Percentiles rank a stretch among this genome's conserved stretches.
Evolutionary conservation across 1,140 invertebrate genomes (phyloP).

Genomic region (Amyelois transitella): DNA sequence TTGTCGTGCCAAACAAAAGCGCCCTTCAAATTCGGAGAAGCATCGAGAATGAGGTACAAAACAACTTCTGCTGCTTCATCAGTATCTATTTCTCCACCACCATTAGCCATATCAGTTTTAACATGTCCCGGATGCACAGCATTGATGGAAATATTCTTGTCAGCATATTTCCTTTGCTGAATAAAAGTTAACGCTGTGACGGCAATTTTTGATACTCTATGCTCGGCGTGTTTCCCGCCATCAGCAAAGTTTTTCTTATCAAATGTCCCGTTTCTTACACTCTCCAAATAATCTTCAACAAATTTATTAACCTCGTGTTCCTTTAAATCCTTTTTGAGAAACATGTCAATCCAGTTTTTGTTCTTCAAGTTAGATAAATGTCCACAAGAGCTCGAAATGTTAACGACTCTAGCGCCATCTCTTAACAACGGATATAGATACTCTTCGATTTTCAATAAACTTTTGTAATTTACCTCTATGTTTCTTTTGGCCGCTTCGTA

Average conservation of each 20-base stretch:
- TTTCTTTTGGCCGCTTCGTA: constrained; percentile 81
- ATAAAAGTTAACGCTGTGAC: constrained; percentile 78
- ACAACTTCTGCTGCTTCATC: constrained; percentile 45
- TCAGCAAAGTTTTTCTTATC: constrained; percentile 74
- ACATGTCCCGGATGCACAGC: constrained; percentile 52
- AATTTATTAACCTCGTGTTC: constrained; percentile 76
- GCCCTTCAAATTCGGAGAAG: constrained; percentile 53
- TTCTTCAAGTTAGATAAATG: constrained; percentile 77
- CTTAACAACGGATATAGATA: constrained; percentile 81
- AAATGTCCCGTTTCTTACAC: constrained; percentile 64
- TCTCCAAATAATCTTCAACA: constrained; percentile 80
- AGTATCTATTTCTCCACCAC: constrained; percentile 31
- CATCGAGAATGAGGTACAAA: constrained; percentile 49
- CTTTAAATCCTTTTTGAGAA: constrained; percentile 62
- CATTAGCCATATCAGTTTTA: constrained; percentile 50
- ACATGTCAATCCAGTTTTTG: constrained; percentile 52
- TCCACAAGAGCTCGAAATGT: constrained; percentile 82
- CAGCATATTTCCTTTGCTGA: constrained; percentile 52
- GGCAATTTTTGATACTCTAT: constrained; percentile 84
- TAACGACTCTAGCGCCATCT: constrained; percentile 82
- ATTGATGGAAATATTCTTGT: constrained; percentile 56
- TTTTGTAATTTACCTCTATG: constrained; percentile 80
- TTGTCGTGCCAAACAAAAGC: constrained; percentile 52
- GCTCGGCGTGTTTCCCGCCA: constrained; percentile 76
- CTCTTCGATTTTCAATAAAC: constrained; percentile 77